These are phyloP conservation scores for Chrysogorgia sp. DNA, from an alignment of 92 coral and sea anemone genomes.

Conservation along the genomic window DNA sequence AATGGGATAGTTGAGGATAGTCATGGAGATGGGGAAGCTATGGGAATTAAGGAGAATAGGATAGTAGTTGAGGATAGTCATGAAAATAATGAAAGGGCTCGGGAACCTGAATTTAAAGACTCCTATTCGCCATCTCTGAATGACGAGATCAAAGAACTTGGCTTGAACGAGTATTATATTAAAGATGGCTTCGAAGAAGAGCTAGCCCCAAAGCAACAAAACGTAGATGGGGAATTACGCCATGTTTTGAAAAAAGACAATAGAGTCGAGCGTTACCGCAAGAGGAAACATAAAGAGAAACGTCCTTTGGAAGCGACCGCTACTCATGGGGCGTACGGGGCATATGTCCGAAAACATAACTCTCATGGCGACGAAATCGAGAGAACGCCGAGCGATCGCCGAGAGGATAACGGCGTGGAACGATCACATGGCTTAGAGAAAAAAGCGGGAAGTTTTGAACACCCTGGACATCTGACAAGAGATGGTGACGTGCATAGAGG, in stretches of 20 bases:
- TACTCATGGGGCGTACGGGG: no score
- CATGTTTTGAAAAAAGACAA: not conserved
- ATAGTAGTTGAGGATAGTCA: not conserved
- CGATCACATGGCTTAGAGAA: conserved; percentile 13
- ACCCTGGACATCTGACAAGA: not conserved
- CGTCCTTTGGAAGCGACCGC: not conserved
- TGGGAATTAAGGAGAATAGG: not conserved
- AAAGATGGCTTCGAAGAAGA: conserved; percentile 35
- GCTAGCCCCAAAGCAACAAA: not conserved
- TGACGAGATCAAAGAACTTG: conserved; percentile 32
- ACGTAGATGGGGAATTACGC: not conserved
- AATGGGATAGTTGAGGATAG: not conserved
- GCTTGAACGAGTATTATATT: conserved; percentile 36
- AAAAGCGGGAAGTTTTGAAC: not conserved
- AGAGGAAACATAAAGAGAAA: not conserved
- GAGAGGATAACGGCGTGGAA: conserved; percentile 22
- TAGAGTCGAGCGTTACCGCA: not conserved
- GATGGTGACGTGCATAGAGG: not conserved
- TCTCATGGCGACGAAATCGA: conserved; percentile 33
- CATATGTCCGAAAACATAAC: conserved; percentile 19
- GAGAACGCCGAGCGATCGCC: conserved; percentile 32
- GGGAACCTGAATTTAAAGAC: conserved; percentile 4
- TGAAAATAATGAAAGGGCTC: not conserved
- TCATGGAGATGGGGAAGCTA: not conserved
- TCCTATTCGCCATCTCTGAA: conserved; percentile 18